Conservation (phyloP, 1,140 invertebrate species). For the Drosophila kurseongensis region DNA sequence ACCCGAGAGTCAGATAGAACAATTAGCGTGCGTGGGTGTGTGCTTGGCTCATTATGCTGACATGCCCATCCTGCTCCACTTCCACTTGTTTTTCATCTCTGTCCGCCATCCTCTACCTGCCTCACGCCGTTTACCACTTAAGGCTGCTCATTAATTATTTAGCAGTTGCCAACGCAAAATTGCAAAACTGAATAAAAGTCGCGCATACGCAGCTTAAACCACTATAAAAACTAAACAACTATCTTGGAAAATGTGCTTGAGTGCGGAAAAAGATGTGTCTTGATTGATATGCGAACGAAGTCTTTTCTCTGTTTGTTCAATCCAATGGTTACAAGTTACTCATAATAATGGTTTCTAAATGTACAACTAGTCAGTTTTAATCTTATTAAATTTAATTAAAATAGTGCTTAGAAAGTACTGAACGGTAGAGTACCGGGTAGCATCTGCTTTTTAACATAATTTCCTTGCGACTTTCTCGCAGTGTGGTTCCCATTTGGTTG, state of each 20-base stretch:
- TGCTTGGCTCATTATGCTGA: constrained; percentile 69
- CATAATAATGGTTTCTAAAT: neutral
- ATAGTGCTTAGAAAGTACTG: no score
- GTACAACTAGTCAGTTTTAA: no score
- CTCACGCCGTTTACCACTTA: constrained; percentile 39
- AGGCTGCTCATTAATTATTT: constrained; percentile 77
- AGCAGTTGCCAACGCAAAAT: constrained; percentile 60
- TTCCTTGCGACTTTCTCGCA: constrained; percentile 6
- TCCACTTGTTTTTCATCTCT: neutral
- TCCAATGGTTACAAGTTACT: neutral
- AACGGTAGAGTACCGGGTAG: no score
- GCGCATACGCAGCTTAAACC: constrained; percentile 68
- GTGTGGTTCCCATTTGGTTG: constrained; percentile 31
- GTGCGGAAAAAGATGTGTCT: no score
- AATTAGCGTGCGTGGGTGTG: constrained; percentile 53
- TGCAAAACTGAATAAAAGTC: constrained; percentile 70
- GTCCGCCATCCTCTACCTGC: neutral
- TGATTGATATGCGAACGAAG: no score
- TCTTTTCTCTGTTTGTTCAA: neutral
- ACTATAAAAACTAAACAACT: constrained; percentile 63
- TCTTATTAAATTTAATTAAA: no score
- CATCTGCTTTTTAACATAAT: neutral
- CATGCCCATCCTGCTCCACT: constrained; percentile 39
- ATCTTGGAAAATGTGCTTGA: constrained; percentile 7
- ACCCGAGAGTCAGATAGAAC: constrained; percentile 44